Evolutionary conservation across 2,888 invertebrate species (phyloP).

Genomic region (Busseola fusca): DNA sequence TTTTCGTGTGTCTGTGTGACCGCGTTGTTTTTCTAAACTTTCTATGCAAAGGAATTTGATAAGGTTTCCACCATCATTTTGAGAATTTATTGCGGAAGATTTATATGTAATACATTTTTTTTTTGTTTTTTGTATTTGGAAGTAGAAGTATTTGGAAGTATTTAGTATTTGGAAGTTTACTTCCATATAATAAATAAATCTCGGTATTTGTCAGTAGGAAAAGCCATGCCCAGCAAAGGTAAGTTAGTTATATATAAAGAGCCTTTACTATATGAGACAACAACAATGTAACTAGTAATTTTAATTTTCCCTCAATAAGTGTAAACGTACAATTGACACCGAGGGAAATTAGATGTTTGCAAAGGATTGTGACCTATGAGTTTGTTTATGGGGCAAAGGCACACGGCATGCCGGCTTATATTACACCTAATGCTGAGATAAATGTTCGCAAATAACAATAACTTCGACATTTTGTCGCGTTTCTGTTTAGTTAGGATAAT

Average conservation of each 20-base stretch:
- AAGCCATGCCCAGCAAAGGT: background rate
- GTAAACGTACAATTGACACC: constrained; percentile 19
- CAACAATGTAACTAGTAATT: background rate
- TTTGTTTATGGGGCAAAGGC: constrained; percentile 31
- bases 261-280: constrained; percentile 13
- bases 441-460: constrained; percentile 41
- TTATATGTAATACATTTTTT: no score
- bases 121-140: no score
- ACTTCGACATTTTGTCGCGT: constrained; percentile 42
- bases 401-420: constrained; percentile 31
- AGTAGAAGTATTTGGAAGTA: no score
- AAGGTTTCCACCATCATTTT: background rate
- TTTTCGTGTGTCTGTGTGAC: background rate
- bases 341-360: constrained; percentile 44
- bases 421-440: constrained; percentile 26
- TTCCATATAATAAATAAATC: background rate
- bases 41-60: background rate
- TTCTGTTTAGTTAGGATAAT: constrained; percentile 34
- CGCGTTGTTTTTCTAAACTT: background rate
- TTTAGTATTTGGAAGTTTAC: no score
- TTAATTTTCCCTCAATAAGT: constrained; percentile 9
- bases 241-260: no score
- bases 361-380: constrained; percentile 41
- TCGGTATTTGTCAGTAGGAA: background rate
- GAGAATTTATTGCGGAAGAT: background rate